Percentiles rank a stretch among this genome's conserved stretches.
phyloP scores from a whole-genome alignment of 2,888 invertebrate species.

The Chymomyza caudatula region DNA sequence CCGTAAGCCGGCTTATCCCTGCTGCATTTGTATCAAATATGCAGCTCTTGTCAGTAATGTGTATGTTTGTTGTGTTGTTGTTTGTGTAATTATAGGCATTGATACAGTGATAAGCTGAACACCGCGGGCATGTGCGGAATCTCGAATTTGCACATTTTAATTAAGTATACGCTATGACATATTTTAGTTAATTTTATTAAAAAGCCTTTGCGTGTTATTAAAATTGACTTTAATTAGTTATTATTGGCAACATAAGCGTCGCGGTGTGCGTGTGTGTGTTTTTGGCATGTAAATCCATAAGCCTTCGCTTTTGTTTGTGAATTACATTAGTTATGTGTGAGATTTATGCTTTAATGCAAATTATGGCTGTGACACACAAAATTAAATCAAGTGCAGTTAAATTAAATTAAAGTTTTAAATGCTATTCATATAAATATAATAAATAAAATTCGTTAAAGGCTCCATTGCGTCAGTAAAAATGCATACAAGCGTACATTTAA shows the following conservation, averaged over 20 bases:
- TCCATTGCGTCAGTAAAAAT: background rate
- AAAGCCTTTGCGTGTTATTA: conserved; percentile 26
- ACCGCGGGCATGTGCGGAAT: background rate
- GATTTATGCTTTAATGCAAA: conserved; percentile 60
- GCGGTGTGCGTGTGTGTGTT: no score
- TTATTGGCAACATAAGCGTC: conserved; percentile 58
- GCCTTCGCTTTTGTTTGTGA: conserved; percentile 44
- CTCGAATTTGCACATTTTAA: conserved; percentile 43
- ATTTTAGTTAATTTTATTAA: conserved; percentile 69
- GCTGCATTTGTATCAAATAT: conserved; percentile 62
- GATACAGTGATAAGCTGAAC: background rate
- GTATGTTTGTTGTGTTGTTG: background rate
- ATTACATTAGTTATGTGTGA: conserved; percentile 33
- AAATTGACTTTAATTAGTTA: conserved; percentile 68
- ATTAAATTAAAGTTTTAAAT: conserved; percentile 27
- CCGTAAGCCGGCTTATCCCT: conserved; percentile 61
- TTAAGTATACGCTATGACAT: conserved; percentile 58
- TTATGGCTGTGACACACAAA: conserved; percentile 37
- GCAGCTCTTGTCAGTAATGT: conserved; percentile 12
- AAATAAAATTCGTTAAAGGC: background rate
- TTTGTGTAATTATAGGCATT: background rate
- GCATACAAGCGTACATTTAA: conserved; percentile 7
- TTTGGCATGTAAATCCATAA: conserved; percentile 31
- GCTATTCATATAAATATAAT: background rate
- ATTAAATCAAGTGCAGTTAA: conserved; percentile 32